Conservation (phyloP, 2,888 invertebrate species). For the Pandemis corylana region DNA sequence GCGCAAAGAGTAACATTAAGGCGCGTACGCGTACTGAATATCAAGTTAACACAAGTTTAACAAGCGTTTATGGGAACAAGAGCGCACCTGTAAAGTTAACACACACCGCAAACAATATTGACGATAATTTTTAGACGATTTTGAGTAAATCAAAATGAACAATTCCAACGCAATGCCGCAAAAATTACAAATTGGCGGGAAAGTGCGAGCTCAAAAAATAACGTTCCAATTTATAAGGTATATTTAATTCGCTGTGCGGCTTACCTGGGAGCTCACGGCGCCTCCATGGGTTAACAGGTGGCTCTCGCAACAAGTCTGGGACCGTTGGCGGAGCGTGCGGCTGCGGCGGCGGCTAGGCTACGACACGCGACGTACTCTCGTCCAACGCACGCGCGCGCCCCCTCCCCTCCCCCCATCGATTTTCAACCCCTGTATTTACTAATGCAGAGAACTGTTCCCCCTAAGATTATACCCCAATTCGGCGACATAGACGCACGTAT, state of each 20-base stretch:
- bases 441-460: constrained; percentile 75
- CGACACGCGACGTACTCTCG: constrained; percentile 63
- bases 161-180: not conserved
- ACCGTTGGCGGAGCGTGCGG: constrained; percentile 65
- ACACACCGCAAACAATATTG: too few species aligned
- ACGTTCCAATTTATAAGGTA: constrained; percentile 1
- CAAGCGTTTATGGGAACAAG: too few species aligned
- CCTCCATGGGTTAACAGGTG: constrained; percentile 81
- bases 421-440: constrained; percentile 75
- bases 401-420: constrained; percentile 76
- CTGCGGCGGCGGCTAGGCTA: constrained; percentile 64
- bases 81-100: too few species aligned
- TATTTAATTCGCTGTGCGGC: constrained; percentile 43
- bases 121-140: too few species aligned
- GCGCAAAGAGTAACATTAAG: too few species aligned
- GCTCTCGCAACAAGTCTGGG: constrained; percentile 77
- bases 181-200: constrained; percentile 22
- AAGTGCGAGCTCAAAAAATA: constrained; percentile 20
- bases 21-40: too few species aligned
- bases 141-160: not conserved
- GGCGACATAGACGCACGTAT: constrained; percentile 47
- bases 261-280: constrained; percentile 73
- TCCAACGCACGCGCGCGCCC: constrained; percentile 53
- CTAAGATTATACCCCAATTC: constrained; percentile 67
- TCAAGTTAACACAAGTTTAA: too few species aligned